Evolutionary conservation across 2,797 vertebrate species (phyloP), one percentile per base, ranked within the genome.

Genomic region (Schizopygopsis malacanthus): DNA sequence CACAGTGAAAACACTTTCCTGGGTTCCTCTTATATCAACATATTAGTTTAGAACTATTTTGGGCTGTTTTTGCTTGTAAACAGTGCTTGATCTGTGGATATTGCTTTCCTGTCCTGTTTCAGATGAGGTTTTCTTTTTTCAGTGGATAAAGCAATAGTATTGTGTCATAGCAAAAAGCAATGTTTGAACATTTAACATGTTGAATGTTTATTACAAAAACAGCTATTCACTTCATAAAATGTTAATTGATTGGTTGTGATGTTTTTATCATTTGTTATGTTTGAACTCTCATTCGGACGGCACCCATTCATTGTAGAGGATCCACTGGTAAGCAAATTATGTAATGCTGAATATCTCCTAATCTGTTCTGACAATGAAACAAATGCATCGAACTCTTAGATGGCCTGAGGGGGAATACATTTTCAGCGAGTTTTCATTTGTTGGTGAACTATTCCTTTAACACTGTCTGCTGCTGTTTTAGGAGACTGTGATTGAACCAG

Each of bases 401-500:
- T 65, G 28, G 9, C 13, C 6, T 16, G 12, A 6, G 25, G 25
- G 61, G 25, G 25, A 28, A 33, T 28, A 16, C 61, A 33, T 65
- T 65, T 65, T 16, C 61, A 33, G 25, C 6, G 7, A 63, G n/a
- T 13, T 63, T 20, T 33, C 1, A 12, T 33, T 18, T 47, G 33
- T 47, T 61, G 3, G 6, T 50, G 16, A 81, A 2, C n/a, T 1
- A 1, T 33, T n/a, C 6, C 3, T 52, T 2, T 69, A 28, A 80
- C 39, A 6, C 2, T 13, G 0, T 70, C 43, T 47, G 33, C 22
- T 81, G 20, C 4, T 6, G 28, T 70, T 70, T 39, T 41, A 81
- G 79, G 79, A n/a, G 45, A 81, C 50, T 16, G 33, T n/a, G 45
- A 81, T 47, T 70, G 65, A 70, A 16, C 33, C 79, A 39, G 61